These are phyloP conservation scores for Lithobius niger DNA, from an alignment of 1,140 invertebrate species.

Conservation along the genomic window DNA sequence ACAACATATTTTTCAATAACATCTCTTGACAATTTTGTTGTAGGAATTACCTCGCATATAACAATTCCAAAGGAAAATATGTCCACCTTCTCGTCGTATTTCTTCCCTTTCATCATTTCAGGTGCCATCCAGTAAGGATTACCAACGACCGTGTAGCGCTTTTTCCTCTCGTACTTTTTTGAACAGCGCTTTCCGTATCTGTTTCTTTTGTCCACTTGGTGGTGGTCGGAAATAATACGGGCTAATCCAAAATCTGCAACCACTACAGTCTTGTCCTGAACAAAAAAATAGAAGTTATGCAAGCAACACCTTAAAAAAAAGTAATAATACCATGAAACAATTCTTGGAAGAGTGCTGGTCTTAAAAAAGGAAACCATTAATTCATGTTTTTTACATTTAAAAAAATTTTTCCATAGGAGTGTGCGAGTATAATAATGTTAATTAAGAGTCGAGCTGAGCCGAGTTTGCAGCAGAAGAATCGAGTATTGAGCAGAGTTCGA, in stretches of 20 bases:
- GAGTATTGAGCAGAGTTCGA: too few species aligned
- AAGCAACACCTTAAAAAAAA: not conserved
- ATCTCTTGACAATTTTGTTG: too few species aligned
- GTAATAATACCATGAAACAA: too few species aligned
- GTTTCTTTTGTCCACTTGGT: conserved; percentile 24
- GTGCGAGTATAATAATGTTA: too few species aligned
- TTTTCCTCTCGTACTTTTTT: conserved; percentile 46
- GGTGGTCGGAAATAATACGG: conserved; percentile 58
- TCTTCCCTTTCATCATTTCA: conserved; percentile 91
- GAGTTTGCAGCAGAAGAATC: too few species aligned
- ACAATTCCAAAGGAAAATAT: conserved; percentile 95
- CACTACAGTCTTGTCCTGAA: conserved; percentile 70
- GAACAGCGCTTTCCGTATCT: conserved; percentile 26
- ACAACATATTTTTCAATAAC: too few species aligned
- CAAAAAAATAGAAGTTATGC: conserved; percentile 16
- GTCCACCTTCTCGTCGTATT: conserved; percentile 94
- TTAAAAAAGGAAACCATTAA: not conserved
- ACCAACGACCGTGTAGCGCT: conserved; percentile 62
- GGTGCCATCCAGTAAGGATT: conserved; percentile 98
- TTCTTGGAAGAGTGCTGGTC: not conserved
- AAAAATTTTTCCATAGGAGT: too few species aligned
- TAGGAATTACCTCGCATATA: conserved; percentile 85
- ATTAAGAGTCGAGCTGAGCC: too few species aligned
- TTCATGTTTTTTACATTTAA: too few species aligned
- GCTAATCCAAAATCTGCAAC: conserved; percentile 91